Evolutionary conservation across 2,888 invertebrate genomes (phyloP).

Genomic region (Ophion ventricosus): DNA sequence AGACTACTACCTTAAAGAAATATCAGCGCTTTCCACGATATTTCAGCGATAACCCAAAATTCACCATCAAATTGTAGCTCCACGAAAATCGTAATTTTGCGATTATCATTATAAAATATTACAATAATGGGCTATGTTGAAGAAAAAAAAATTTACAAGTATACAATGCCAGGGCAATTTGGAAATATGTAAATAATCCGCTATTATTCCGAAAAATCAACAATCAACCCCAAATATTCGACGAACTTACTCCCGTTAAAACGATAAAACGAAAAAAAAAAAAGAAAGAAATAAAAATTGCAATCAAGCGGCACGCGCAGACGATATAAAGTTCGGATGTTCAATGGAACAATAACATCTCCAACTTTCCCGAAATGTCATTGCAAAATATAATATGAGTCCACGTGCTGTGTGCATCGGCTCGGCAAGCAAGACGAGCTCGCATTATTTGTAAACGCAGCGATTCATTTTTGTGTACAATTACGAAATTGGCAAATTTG

Average conservation of each 20-base stretch:
- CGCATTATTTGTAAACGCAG: neutral
- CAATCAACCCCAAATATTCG: neutral
- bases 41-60: no score
- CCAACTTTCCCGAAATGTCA: neutral
- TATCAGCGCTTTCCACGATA: no score
- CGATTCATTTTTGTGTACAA: conserved; percentile 12
- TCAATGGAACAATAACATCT: neutral
- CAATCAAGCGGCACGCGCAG: neutral
- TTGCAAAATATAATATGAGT: neutral
- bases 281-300: neutral
- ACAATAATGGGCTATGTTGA: no score
- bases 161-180: neutral
- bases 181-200: neutral
- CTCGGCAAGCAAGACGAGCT: neutral
- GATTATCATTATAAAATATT: no score
- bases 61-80: no score
- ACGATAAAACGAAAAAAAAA: neutral
- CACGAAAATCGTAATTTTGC: no score
- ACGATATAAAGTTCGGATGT: neutral
- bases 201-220: neutral
- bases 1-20: no score
- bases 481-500: conserved; percentile 53
- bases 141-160: no score
- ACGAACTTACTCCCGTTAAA: neutral
- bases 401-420: neutral